Base-by-base conservation (phyloP, 35 echinoderm and acorn worm species). In the Acanthaster planci region DNA sequence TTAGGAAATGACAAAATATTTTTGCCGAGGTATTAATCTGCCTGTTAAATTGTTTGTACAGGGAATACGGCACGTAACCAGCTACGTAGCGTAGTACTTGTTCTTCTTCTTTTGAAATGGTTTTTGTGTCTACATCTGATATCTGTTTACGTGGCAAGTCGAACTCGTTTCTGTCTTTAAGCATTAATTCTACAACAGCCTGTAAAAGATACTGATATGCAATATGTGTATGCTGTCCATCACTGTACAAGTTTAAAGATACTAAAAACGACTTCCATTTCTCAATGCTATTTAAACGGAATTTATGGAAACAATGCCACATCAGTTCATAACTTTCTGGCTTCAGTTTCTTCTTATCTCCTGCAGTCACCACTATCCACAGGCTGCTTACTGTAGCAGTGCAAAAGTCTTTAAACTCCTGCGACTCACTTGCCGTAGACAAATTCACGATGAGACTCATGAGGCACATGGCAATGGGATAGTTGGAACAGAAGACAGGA, bases 371-470 rank as follows among this genome's bases (percentile, higher is more conserved):
- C 1, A 56, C 54, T 56, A 17, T n/a, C 54, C 54, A 56, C 54
- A 56, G 54, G 22, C 54, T 17, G 15, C 0, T 56, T 56, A 56
- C 54, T 56, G 54, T 17, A n/a, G 15, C 54, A n/a, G 22, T 56
- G 54, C 54, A 56, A 56, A 56, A 56, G 14, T 56, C 54, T n/a
- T 56, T 14, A n/a, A 56, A 56, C 22, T 56, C 54, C 22, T 14
- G 54, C 15, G 15, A 17, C 15, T 56, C 22, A 17, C 14, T 56
- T 17, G 15, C 22, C 22, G 54, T n/a, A 56, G 22, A n/a, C 14
- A 56, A n/a, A n/a, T n/a, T 56, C 15, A 56, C 22, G 54, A 56
- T 56, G 54, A 56, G 54, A n/a, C 54, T 56, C 54, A 56, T 56
- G 0, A 56, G 15, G 22, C 54, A 56, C 15, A 56, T 56, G 22